These are phyloP conservation scores for Staurois parvus DNA, from an alignment of 2,797 vertebrate species.

Conservation along the genomic window DNA sequence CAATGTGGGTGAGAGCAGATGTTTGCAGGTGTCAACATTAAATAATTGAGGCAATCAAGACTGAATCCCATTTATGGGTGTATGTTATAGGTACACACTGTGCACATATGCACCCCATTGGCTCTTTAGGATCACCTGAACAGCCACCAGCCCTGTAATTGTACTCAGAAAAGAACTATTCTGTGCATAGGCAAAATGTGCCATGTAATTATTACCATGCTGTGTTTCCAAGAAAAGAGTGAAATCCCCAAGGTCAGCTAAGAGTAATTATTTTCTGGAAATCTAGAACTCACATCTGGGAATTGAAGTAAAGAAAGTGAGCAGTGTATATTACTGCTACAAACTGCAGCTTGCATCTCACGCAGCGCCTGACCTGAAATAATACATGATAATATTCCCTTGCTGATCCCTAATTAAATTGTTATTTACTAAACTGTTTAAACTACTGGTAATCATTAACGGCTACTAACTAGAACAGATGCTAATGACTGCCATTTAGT, in stretches of 20 bases:
- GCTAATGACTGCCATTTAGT: conserved; percentile 26
- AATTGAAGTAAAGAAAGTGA: conserved; percentile 23
- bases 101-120: not conserved
- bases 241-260: conserved; percentile 34
- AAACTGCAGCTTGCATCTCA: not conserved
- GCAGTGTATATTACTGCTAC: conserved; percentile 12
- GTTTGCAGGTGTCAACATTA: no score
- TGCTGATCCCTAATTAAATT: conserved; percentile 39
- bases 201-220: conserved; percentile 22
- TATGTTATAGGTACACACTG: no score
- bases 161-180: conserved; percentile 4
- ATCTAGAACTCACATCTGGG: conserved; percentile 22
- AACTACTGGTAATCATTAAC: conserved; percentile 46
- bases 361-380: not conserved
- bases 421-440: conserved; percentile 44
- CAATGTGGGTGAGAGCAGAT: no score
- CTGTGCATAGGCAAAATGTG: conserved; percentile 12
- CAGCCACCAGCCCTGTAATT: conserved; percentile 1
- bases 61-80: no score
- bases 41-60: no score
- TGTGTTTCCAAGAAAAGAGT: conserved; percentile 35
- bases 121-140: conserved; percentile 1
- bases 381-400: conserved; percentile 35
- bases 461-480: conserved; percentile 40
- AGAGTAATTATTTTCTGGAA: conserved; percentile 49